Evolutionary conservation across 2,888 invertebrate genomes (phyloP).

Genomic region (Pherbina coryleti): DNA sequence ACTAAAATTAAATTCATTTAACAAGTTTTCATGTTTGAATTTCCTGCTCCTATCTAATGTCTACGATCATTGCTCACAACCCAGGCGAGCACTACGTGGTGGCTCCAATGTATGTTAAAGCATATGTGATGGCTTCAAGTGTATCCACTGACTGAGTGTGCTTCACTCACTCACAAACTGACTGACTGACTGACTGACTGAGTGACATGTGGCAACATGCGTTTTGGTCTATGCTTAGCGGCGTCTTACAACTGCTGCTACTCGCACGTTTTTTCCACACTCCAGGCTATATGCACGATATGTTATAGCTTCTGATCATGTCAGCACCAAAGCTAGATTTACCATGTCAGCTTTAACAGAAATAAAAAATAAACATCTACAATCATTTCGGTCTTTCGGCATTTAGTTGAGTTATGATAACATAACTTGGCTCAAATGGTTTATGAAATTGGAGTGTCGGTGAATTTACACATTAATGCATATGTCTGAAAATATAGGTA

Average conservation of each 20-base stretch:
- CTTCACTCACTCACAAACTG: background rate
- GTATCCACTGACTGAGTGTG: background rate
- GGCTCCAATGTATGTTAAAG: background rate
- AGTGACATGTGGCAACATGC: constrained; percentile 16
- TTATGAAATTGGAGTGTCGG: background rate
- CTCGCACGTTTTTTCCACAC: background rate
- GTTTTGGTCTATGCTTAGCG: constrained; percentile 21
- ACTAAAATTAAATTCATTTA: constrained; percentile 16
- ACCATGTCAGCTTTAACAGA: background rate
- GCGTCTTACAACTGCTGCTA: constrained; percentile 2
- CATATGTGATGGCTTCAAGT: background rate
- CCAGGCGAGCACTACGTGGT: background rate
- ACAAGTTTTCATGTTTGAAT: constrained; percentile 19
- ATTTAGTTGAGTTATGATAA: constrained; percentile 8
- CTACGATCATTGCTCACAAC: constrained; percentile 6
- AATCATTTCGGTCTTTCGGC: background rate
- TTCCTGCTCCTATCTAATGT: constrained; percentile 25
- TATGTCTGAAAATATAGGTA: no score
- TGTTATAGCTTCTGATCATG: constrained; percentile 20
- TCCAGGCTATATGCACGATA: background rate
- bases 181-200: constrained; percentile 11
- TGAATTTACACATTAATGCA: background rate
- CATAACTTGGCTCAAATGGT: constrained; percentile 7
- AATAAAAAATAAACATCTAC: no score
- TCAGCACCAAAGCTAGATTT: constrained; percentile 6